Conservation (phyloP, 1,140 invertebrate species). For the Trissolcus basalis region DNA sequence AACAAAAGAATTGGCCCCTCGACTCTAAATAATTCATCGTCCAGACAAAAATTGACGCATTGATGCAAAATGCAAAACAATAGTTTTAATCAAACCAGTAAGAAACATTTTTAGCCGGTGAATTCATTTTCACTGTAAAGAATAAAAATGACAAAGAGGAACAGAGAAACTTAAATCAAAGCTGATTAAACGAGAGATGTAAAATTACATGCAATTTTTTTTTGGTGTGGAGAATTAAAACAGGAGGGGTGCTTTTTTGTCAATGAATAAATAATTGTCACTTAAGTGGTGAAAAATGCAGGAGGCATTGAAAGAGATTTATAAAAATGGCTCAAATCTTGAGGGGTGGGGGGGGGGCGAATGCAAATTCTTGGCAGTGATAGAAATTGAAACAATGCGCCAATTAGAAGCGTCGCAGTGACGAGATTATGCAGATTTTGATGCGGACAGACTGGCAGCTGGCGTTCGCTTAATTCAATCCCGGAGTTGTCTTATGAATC, state of each 20-base stretch:
- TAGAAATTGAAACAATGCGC: slow-evolving; percentile 76
- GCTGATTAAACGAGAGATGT: too few relatives aligned
- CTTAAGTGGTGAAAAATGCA: slow-evolving; percentile 9
- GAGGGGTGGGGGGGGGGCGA: slow-evolving; percentile 24
- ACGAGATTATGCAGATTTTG: slow-evolving; percentile 75
- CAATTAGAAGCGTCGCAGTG: slow-evolving; percentile 75
- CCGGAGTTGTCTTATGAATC: slow-evolving; percentile 75
- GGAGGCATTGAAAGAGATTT: background rate
- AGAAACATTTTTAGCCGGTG: too few relatives aligned
- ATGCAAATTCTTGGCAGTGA: slow-evolving; percentile 70
- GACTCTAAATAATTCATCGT: too few relatives aligned
- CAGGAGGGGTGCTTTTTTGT: too few relatives aligned
- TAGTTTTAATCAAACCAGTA: too few relatives aligned
- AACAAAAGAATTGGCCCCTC: slow-evolving; percentile 10
- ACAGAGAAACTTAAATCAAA: too few relatives aligned
- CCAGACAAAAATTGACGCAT: too few relatives aligned
- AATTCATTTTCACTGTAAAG: too few relatives aligned
- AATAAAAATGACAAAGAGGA: too few relatives aligned
- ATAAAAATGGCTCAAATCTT: background rate
- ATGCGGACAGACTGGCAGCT: slow-evolving; percentile 68
- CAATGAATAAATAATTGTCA: background rate
- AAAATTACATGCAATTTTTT: too few relatives aligned
- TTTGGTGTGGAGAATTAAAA: too few relatives aligned
- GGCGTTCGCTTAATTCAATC: slow-evolving; percentile 74
- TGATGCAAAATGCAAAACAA: too few relatives aligned